Evolutionary conservation across 2,113 vertebrate genomes (phyloP), one percentile per base, ranked within the genome.

Genomic region (Phaethon lepturus): DNA sequence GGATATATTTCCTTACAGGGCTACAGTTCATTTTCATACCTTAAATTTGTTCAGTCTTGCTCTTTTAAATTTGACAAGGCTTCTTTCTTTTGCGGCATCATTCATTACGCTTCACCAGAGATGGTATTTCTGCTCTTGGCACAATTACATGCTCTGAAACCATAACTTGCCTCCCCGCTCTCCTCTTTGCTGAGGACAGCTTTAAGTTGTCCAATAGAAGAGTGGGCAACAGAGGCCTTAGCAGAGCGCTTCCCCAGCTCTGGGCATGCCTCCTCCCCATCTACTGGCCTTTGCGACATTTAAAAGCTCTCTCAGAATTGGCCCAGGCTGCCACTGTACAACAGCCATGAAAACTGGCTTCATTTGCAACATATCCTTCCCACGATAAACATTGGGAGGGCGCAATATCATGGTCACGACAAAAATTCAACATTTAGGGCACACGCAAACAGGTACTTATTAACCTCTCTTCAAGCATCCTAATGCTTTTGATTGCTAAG

Each of bases 101-200:
- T 53, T 53, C 58, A 72, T 58, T 73, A 79, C 44, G 26, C 75
- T 93, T 59, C 71, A 74, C 80, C 71, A 62, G 71, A 42, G 52
- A 53, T 11, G 33, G 6, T 19, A 35, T 25, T 86, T 47, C 47
- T 40, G 80, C 83, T 91, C 10, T 2, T 29, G 40, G 64, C 35
- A 78, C 55, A 60, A 53, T 23, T 49, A 53, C 86, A 17, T 0
- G 3, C 38, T 72, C 62, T 17, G 58, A 71, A 86, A 71, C n/a
- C 2, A 0, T 2, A 64, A 31, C 73, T 58, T 2, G 0, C 18
- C 53, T 63, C 49, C 53, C 55, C 38, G 59, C 40, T 69, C 31
- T 63, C 26, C n/a, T 55, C 58, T 58, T 64, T 58, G 16, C 59
- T 76, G 22, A 53, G 47, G 25, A 40, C 42, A 82, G 47, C 63